phyloP scores from a whole-genome alignment of 2,888 invertebrate species.

The Tetanocera ferruginea region DNA sequence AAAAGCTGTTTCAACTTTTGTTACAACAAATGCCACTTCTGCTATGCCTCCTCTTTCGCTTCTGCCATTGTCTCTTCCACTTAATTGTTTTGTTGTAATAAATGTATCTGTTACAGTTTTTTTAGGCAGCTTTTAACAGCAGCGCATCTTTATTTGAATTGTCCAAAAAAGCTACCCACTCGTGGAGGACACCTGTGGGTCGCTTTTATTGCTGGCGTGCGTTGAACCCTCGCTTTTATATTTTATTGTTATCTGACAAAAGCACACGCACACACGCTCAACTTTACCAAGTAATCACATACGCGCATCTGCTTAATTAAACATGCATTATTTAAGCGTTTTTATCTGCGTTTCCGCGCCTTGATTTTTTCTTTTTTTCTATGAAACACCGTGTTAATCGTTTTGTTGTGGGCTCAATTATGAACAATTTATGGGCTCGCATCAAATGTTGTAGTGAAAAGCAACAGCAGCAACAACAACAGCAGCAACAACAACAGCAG shows the following conservation, averaged over 20 bases:
- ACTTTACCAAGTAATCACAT: not conserved
- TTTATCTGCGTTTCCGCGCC: not conserved
- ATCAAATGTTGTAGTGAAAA: not conserved
- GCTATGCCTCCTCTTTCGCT: not conserved
- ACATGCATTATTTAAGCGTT: slow-evolving; percentile 23
- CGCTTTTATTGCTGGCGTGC: not conserved
- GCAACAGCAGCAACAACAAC: slow-evolving; percentile 18
- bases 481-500: not conserved
- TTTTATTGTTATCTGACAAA: not conserved
- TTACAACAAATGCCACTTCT: not conserved
- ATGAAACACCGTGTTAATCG: slow-evolving; percentile 4
- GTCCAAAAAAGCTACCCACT: slow-evolving; percentile 9
- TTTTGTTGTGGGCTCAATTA: slow-evolving; percentile 31
- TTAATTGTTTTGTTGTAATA: slow-evolving; percentile 6
- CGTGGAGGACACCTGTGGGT: slow-evolving; percentile 9
- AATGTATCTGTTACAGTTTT: not conserved
- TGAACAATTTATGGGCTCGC: not conserved
- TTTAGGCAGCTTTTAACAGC: not conserved
- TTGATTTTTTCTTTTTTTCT: not conserved
- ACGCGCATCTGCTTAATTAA: slow-evolving; percentile 28
- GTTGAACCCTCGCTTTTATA: not conserved
- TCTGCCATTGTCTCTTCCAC: not conserved
- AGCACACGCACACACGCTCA: not conserved
- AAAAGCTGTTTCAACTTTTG: not conserved
- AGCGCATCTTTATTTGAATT: not conserved